A percentile compares a stretch with the other conserved stretches of the same genome.
Evolutionary conservation across 2,888 invertebrate genomes (phyloP).

Genomic region (Listrodromus nycthemerus): DNA sequence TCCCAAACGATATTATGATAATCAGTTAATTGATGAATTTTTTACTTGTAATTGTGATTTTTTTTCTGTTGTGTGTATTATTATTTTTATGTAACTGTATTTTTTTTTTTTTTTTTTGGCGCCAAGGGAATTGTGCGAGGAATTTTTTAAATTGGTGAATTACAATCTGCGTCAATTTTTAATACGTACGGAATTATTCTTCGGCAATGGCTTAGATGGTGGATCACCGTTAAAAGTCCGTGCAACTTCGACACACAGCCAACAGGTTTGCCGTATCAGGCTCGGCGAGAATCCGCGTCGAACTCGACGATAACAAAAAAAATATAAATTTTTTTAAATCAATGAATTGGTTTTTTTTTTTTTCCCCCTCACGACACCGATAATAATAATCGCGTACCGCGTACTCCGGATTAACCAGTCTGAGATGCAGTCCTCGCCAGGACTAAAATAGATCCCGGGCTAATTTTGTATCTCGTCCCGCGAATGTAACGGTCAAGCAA

Average conservation of each 20-base stretch:
- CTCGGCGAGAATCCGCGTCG: constrained; percentile 75
- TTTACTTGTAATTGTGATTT: too few species aligned
- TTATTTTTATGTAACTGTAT: too few species aligned
- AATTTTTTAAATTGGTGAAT: too few species aligned
- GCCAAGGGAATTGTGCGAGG: neutral
- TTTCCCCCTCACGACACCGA: constrained; percentile 57
- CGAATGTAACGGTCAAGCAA: constrained; percentile 43
- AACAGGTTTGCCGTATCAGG: constrained; percentile 78
- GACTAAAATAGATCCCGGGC: constrained; percentile 80
- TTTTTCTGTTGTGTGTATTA: too few species aligned
- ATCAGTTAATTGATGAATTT: too few species aligned
- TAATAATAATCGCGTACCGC: constrained; percentile 78
- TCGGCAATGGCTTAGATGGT: constrained; percentile 36
- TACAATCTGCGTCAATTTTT: too few species aligned
- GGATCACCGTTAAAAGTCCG: constrained; percentile 74
- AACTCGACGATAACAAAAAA: constrained; percentile 68
- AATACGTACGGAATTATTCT: neutral
- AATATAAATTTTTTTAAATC: constrained; percentile 35
- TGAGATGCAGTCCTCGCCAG: constrained; percentile 79
- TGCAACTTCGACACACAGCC: constrained; percentile 42
- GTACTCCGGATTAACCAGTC: constrained; percentile 78
- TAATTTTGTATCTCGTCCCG: constrained; percentile 78
- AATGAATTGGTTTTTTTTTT: constrained; percentile 40
- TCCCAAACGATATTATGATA: too few species aligned
- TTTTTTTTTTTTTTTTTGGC: neutral